phyloP scores from a whole-genome alignment of 2,797 vertebrate species.

The Oreortyx pictus region DNA sequence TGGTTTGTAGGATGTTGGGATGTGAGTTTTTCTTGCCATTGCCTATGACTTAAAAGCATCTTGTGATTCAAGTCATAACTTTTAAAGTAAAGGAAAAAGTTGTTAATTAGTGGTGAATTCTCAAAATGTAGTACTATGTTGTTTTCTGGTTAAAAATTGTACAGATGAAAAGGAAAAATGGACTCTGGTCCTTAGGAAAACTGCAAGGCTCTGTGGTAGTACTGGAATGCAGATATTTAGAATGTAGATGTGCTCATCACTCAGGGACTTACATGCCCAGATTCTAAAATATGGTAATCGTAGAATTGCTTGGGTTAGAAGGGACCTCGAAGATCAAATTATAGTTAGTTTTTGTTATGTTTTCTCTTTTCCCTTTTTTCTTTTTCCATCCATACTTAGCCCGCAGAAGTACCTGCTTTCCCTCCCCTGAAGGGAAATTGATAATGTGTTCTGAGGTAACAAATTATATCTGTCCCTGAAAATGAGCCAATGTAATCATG shows the following conservation, averaged over 20 bases:
- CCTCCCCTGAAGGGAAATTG: neutral
- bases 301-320: neutral
- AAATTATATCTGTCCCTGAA: slow-evolving; percentile 45
- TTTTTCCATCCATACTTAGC: neutral
- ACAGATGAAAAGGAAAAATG: neutral
- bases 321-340: neutral
- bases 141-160: neutral
- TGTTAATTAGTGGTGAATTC: neutral
- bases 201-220: neutral
- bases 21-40: neutral
- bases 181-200: neutral
- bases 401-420: neutral
- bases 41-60: neutral
- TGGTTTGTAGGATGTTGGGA: rapidly evolving
- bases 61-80: neutral
- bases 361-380: neutral
- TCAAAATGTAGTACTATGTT: neutral
- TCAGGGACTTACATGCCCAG: neutral
- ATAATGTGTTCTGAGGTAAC: slow-evolving; percentile 51
- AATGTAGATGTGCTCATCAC: neutral
- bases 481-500: slow-evolving; percentile 64
- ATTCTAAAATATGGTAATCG: neutral
- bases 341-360: neutral
- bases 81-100: neutral
- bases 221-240: neutral